Base-by-base conservation (phyloP, 2,113 vertebrate species). In the Cepphus grylle region DNA sequence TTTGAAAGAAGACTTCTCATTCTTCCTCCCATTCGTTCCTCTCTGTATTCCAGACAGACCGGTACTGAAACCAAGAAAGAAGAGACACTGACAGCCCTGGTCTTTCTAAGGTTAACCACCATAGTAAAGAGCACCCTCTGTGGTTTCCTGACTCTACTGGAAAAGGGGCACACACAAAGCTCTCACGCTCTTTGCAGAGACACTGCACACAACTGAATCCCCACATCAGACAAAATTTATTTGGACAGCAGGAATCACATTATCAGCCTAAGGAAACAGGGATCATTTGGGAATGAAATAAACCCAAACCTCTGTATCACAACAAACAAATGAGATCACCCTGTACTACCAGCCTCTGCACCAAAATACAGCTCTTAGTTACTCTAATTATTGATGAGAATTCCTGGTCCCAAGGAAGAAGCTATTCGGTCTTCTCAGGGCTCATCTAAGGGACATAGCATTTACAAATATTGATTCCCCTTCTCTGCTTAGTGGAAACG, bases 1-100 rank as follows among this genome's bases (percentile, higher is more conserved):
- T 91, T 73, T 91, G 61, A 87, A 94, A 94, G 82, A 88, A 53
- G 47, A 78, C 34, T 62, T 67, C 34, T 95, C 63, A 71, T 89
- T 78, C 77, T 81, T 65, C 69, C 11, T 93, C 49, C 38, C 34
- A 42, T 93, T 95, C 9, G 1, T 81, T 90, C 43, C 74, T 76
- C 79, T 67, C 81, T 63, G 15, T 62, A 59, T 82, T 76, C 61
- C 52, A 76, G 50, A 79, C 32, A 81, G 22, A 79, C 21, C 9
- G 12, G 10, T 61, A 63, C 11, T 50, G 34, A 94, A 87, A 84
- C 21, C 61, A 76, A 45, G 61, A 79, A 79, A 76, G 87, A 93
- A 70, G 61, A 77, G 23, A 72, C 11, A 29, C 29, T 50, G 61
- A 72, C 25, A 65, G 15, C 50, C 17, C 30, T 45, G 20, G 55